These are phyloP conservation scores for Dendrocopos noguchii DNA, from an alignment of 2,113 vertebrate genomes.

Conservation along the genomic window DNA sequence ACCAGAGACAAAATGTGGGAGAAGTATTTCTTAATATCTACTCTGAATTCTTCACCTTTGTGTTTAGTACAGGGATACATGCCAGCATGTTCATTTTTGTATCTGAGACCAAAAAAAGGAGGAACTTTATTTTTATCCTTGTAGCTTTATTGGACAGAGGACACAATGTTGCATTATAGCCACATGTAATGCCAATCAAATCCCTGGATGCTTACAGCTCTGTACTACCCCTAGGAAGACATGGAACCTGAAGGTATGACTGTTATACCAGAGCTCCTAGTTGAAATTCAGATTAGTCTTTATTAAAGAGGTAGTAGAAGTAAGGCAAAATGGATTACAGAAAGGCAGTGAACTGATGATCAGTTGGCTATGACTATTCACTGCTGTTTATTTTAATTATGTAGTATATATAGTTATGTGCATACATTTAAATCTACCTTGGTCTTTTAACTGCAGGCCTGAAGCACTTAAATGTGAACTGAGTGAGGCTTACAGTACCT, in stretches of 20 bases:
- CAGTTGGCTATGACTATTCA: not conserved
- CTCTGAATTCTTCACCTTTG: not conserved
- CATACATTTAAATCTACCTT: not conserved
- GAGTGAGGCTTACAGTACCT: not conserved
- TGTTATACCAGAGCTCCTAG: not conserved
- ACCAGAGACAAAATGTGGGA: not conserved
- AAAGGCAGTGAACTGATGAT: not conserved
- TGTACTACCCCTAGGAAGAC: not conserved
- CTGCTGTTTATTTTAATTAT: not conserved
- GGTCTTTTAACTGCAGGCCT: not conserved
- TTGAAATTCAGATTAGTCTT: not conserved
- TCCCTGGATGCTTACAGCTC: not conserved
- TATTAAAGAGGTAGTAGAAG: not conserved
- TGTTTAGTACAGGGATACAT: not conserved
- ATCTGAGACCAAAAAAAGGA: too few relatives aligned
- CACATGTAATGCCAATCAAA: not conserved
- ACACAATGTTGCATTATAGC: not conserved
- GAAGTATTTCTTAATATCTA: not conserved
- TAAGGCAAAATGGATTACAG: not conserved
- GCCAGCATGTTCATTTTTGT: not conserved
- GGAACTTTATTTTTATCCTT: not conserved
- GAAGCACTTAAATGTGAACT: not conserved
- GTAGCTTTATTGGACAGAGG: not conserved
- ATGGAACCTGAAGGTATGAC: not conserved
- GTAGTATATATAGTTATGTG: not conserved